Percentiles rank a stretch among this genome's conserved stretches.
phyloP scores from a whole-genome alignment of 2,113 vertebrate genomes.

The Scartelaos histophorus region DNA sequence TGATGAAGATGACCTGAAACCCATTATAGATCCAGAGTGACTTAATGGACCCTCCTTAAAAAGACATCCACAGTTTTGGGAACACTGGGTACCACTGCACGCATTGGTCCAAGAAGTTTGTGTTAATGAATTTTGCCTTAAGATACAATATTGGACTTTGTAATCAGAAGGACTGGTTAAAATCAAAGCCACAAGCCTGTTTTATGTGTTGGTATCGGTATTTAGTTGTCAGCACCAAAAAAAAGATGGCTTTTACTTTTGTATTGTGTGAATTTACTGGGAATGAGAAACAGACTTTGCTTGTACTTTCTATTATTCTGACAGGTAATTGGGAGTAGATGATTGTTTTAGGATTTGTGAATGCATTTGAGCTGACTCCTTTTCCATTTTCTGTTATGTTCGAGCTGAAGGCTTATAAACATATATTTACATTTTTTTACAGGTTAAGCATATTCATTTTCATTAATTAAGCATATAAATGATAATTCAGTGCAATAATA shows the following conservation, averaged over 20 bases:
- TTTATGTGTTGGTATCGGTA: constrained; percentile 5
- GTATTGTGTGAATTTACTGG: neutral
- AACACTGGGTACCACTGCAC: neutral
- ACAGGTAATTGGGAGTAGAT: neutral
- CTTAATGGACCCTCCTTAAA: neutral
- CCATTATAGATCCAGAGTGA: constrained; percentile 28
- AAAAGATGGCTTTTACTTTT: neutral
- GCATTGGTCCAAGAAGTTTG: neutral
- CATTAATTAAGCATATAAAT: neutral
- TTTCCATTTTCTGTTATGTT: neutral
- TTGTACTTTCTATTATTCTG: neutral
- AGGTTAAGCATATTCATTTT: neutral
- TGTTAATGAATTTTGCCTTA: neutral
- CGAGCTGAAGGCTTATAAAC: neutral
- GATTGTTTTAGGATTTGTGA: neutral
- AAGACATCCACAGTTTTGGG: neutral
- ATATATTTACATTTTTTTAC: neutral
- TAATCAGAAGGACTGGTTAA: neutral
- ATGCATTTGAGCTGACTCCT: neutral
- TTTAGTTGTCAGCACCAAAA: constrained; percentile 4
- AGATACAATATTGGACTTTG: neutral
- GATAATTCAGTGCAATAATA: neutral
- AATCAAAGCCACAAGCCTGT: constrained; percentile 6
- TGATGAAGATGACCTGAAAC: constrained; percentile 64
- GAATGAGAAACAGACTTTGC: neutral